phyloP scores from a whole-genome alignment of 2,888 invertebrate genomes.

The Amiota communis region DNA sequence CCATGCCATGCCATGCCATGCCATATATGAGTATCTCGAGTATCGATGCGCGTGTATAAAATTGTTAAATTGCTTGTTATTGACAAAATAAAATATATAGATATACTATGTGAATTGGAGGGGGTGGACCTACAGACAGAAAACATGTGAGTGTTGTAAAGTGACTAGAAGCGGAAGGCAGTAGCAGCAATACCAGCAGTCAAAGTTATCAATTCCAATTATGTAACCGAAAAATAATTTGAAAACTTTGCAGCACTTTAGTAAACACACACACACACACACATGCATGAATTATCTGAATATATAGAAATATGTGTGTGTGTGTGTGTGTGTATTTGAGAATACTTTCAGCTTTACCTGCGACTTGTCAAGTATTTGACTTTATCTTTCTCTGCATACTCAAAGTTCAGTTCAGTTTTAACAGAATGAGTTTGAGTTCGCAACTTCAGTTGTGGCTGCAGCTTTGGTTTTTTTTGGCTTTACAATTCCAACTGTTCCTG shows the following conservation, averaged over 20 bases:
- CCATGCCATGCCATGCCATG: too few relatives aligned
- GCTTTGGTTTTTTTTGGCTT: neutral
- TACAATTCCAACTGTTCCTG: neutral
- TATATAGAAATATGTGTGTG: conserved; percentile 49
- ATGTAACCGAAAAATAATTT: conserved; percentile 64
- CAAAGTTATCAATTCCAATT: conserved; percentile 65
- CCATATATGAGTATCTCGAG: neutral
- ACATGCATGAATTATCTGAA: conserved; percentile 43
- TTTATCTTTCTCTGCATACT: conserved; percentile 56
- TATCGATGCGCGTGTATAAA: conserved; percentile 46
- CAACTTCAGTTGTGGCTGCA: neutral
- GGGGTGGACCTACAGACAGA: conserved; percentile 33
- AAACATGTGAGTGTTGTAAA: too few relatives aligned
- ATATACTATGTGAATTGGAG: conserved; percentile 7
- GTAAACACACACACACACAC: conserved; percentile 42
- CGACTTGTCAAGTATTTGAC: conserved; percentile 66
- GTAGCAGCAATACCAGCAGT: conserved; percentile 29
- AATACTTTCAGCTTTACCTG: conserved; percentile 64
- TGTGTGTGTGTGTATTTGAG: conserved; percentile 6
- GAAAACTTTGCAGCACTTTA: conserved; percentile 61
- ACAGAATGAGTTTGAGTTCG: conserved; percentile 17
- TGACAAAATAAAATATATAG: conserved; percentile 60
- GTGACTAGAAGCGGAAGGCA: too few relatives aligned
- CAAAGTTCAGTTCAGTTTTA: conserved; percentile 37
- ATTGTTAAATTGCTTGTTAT: conserved; percentile 66